Percentiles rank a stretch among this genome's conserved stretches.
These are phyloP conservation scores for Drosophila auraria DNA, from an alignment of 1,140 invertebrate species.

Conservation along the genomic window DNA sequence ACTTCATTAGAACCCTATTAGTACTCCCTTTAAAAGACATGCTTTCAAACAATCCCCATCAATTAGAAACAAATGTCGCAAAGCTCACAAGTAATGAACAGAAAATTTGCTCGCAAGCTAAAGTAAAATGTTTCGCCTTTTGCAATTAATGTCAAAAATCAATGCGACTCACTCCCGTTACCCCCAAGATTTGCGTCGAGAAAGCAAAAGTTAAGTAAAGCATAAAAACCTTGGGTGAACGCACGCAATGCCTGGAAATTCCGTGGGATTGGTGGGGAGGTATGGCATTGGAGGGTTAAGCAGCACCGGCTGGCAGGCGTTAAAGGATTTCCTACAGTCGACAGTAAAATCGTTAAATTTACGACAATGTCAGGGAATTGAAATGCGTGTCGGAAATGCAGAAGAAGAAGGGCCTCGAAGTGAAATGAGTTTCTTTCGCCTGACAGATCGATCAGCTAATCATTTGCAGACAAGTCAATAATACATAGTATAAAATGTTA, in stretches of 20 bases:
- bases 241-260: conserved; percentile 40
- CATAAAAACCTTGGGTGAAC: conserved; percentile 49
- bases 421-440: conserved; percentile 12
- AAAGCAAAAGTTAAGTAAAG: conserved; percentile 31
- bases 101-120: conserved; percentile 32
- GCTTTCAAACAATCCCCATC: conserved; percentile 11
- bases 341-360: conserved; percentile 80
- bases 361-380: conserved; percentile 55
- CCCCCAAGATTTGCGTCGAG: neutral
- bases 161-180: conserved; percentile 40
- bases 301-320: conserved; percentile 35
- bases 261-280: neutral
- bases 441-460: conserved; percentile 46
- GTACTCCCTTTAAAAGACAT: neutral
- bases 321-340: conserved; percentile 63
- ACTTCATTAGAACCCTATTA: conserved; percentile 48
- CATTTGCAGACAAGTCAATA: conserved; percentile 11
- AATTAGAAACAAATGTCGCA: conserved; percentile 49
- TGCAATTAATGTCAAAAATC: conserved; percentile 66
- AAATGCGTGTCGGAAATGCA: conserved; percentile 48
- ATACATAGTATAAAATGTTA: neutral
- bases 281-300: conserved; percentile 7
- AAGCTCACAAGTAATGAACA: conserved; percentile 42
- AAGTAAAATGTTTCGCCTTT: conserved; percentile 43
- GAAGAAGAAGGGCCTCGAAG: conserved; percentile 12